Percentiles rank a stretch among this genome's conserved stretches.
Evolutionary conservation across 2,888 invertebrate genomes (phyloP).

Genomic region (Drosophila mettleri): DNA sequence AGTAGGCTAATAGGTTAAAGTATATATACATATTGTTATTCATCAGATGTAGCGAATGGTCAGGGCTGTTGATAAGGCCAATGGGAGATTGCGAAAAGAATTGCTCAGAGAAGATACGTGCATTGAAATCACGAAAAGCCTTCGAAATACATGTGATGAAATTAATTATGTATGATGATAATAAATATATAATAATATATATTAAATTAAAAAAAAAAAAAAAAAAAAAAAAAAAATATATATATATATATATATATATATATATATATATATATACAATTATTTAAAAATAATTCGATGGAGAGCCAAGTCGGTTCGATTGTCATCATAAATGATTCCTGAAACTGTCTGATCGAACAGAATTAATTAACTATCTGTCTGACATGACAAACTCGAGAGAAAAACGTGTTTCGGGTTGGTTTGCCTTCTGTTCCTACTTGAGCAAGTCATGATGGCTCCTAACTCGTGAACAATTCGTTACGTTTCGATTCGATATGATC

Average conservation of each 20-base stretch:
- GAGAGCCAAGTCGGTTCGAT: background rate
- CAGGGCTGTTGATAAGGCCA: constrained; percentile 40
- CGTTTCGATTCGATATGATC: constrained; percentile 1
- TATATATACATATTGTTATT: background rate
- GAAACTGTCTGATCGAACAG: constrained; percentile 4
- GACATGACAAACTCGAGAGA: background rate
- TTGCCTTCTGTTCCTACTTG: background rate
- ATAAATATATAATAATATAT: background rate
- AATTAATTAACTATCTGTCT: constrained; percentile 15
- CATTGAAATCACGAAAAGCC: background rate
- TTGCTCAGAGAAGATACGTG: background rate
- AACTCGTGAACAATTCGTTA: constrained; percentile 2
- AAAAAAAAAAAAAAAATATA: too few species aligned
- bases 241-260: background rate
- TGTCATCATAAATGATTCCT: background rate
- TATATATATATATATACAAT: background rate
- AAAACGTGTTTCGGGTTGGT: constrained; percentile 11
- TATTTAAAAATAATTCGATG: background rate
- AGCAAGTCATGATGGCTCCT: constrained; percentile 25
- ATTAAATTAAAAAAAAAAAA: background rate
- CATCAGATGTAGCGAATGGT: background rate
- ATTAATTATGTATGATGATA: background rate
- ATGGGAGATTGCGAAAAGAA: constrained; percentile 26
- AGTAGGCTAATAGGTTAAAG: background rate
- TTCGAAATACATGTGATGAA: too few species aligned